phyloP scores from a whole-genome alignment of 2,888 invertebrate genomes.

The Resseliella maxima region DNA sequence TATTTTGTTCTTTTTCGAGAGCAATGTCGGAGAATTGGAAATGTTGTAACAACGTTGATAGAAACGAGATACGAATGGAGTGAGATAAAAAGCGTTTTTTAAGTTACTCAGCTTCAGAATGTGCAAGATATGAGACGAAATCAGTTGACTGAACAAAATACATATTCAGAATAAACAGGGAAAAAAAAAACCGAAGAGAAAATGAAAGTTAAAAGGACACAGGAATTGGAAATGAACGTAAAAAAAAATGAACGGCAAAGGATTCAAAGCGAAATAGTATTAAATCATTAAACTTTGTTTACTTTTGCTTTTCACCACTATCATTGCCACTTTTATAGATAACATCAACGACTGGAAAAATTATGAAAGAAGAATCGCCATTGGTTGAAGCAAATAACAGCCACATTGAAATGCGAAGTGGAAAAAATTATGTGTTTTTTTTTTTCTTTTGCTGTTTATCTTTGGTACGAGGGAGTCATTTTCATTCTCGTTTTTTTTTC shows the following conservation, averaged over 20 bases:
- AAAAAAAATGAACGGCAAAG: background rate
- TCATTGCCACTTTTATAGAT: slow-evolving; percentile 27
- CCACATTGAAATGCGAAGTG: background rate
- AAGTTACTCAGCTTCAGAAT: background rate
- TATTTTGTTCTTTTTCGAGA: background rate
- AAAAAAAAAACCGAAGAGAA: background rate
- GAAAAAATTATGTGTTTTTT: background rate
- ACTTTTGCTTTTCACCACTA: slow-evolving; percentile 32
- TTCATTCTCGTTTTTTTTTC: background rate
- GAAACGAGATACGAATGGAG: background rate
- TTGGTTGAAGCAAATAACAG: background rate
- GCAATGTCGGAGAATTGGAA: background rate
- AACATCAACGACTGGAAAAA: background rate
- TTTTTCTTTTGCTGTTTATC: background rate
- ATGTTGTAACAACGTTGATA: background rate
- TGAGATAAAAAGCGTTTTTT: background rate
- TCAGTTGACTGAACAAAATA: background rate
- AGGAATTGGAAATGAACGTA: background rate
- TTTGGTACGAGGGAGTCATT: background rate
- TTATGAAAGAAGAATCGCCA: background rate
- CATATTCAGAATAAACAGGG: background rate
- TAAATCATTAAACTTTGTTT: slow-evolving; percentile 44
- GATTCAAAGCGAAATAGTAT: slow-evolving; percentile 38
- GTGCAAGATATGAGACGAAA: background rate
- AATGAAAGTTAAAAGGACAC: background rate